Evolutionary conservation across 2,888 invertebrate species (phyloP).

Genomic region (Margaritifera margaritifera): DNA sequence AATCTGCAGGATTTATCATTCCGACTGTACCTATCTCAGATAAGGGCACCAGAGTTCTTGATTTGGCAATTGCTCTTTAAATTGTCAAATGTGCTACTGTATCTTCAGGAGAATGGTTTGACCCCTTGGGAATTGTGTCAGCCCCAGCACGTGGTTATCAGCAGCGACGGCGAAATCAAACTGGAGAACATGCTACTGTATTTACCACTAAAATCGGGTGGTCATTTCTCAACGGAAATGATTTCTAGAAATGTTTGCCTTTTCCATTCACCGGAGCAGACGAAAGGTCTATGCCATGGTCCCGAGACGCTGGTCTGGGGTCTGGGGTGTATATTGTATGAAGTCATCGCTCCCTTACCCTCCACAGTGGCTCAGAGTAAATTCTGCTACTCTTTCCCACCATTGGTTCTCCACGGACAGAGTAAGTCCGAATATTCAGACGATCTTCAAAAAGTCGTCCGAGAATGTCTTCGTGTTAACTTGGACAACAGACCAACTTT

Average conservation of each 20-base stretch:
- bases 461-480: constrained; percentile 32
- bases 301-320: constrained; percentile 50
- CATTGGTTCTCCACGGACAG: constrained; percentile 26
- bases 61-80: constrained; percentile 56
- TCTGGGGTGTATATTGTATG: constrained; percentile 53
- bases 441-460: constrained; percentile 32
- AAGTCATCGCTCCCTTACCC: constrained; percentile 40
- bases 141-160: constrained; percentile 54
- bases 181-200: constrained; percentile 60
- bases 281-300: constrained; percentile 28
- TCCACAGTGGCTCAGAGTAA: constrained; percentile 11
- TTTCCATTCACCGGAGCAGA: constrained; percentile 47
- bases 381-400: constrained; percentile 13
- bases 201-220: constrained; percentile 43
- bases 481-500: constrained; percentile 33
- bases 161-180: constrained; percentile 51
- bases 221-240: constrained; percentile 41
- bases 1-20: constrained; percentile 59
- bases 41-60: constrained; percentile 53
- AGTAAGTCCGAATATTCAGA: constrained; percentile 23
- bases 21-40: constrained; percentile 48
- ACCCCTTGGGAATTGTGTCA: constrained; percentile 54
- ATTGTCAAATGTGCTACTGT: constrained; percentile 56
- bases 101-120: constrained; percentile 47
- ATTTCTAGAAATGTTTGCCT: constrained; percentile 32